A percentile compares a stretch with the other conserved stretches of the same genome.
Conservation (phyloP, 2,113 vertebrate genomes). For the Plectropomus leopardus region DNA sequence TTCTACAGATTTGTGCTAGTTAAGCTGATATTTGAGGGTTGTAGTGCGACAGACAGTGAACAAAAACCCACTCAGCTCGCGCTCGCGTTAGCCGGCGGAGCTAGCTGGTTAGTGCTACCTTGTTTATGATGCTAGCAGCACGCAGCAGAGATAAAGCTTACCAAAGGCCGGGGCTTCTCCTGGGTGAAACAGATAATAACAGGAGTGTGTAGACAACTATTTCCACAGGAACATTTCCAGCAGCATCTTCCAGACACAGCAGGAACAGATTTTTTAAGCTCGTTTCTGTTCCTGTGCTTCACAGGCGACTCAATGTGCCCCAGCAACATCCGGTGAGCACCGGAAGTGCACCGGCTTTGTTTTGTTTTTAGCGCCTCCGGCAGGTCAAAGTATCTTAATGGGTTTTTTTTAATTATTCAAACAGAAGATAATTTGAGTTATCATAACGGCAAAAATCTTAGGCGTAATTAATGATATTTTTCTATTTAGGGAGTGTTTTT, state of each 20-base stretch:
- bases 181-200: not conserved
- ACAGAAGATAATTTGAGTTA: not conserved
- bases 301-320: not conserved
- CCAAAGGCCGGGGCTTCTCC: conserved; percentile 19
- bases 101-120: conserved; percentile 34
- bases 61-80: not conserved
- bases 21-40: not conserved
- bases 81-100: conserved; percentile 17
- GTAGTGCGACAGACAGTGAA: conserved; percentile 2
- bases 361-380: too few species aligned
- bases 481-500: too few species aligned
- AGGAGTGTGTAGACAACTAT: not conserved
- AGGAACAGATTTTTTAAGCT: not conserved
- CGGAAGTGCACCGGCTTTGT: conserved; percentile 42
- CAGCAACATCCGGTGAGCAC: conserved; percentile 57
- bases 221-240: not conserved
- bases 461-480: not conserved
- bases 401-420: not conserved
- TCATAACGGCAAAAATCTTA: not conserved
- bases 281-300: not conserved
- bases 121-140: not conserved
- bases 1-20: too few species aligned
- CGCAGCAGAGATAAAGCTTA: conserved; percentile 22
- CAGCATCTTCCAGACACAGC: not conserved
- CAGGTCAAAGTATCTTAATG: too few species aligned